Evolutionary conservation across 2,797 vertebrate genomes (phyloP), one percentile per base, ranked within the genome.

Genomic region (Australoheros facetus): DNA sequence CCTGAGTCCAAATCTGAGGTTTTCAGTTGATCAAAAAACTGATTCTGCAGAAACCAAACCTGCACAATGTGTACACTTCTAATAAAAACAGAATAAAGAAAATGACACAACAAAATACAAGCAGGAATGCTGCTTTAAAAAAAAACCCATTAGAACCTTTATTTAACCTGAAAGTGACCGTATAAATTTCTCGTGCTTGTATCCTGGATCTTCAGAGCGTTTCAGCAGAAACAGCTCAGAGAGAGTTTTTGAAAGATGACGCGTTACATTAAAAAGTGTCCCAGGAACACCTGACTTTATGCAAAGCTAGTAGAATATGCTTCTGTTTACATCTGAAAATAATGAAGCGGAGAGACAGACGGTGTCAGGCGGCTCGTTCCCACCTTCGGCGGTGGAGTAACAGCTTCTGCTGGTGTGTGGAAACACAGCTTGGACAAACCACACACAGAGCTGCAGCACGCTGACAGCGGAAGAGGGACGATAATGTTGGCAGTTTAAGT

Each of bases 101-200:
- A 32, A 7, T 64, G 0, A 9, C 39, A 34, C 59, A 17, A 17
- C 13, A 42, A 26, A 14, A 64, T 10, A 42, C 59, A 42, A 2
- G 16, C 7, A 62, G 59, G n/a, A 62, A 0, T 62, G 37, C n/a
- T 23, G 23, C 1, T 42, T 2, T 0, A 5, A 23, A 62, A 26
- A 2, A 30, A 30, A 1, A 30, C 7, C n/a, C n/a, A 32, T 7
- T 7, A 32, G 7, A 32, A 2, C 0, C 4, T 1, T 1, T 64
- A 0, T 39, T 62, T 39, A 64, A 9, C 7, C 37, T 26, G 59
- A 9, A 64, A 7, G 32, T 7, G 34, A 37, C 34, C 34, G 8
- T 10, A 37, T 9, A 37, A 37, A 9, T 37, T 3, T 9, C 34
- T 37, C 2, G 32, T 32, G 32, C 32, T 2, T 7, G 7, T 26